phyloP scores from a whole-genome alignment of 2,113 vertebrate genomes.

The Sorex araneus region DNA sequence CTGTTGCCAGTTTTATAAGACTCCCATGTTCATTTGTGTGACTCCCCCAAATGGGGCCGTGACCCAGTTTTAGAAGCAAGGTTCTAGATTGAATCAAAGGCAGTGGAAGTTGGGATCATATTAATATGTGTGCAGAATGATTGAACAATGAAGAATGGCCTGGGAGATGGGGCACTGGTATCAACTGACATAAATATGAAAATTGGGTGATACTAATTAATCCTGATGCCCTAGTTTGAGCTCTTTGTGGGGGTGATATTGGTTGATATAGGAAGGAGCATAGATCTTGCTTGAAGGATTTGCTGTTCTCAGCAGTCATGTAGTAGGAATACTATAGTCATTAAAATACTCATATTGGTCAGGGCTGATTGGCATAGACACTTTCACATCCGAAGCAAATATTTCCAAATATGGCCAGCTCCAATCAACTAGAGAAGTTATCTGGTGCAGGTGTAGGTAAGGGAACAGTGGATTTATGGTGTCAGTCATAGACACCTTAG shows the following conservation, averaged over 20 bases:
- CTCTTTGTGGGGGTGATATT: background rate
- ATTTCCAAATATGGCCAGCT: background rate
- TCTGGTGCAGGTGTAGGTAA: background rate
- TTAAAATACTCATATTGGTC: background rate
- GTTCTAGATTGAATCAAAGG: background rate
- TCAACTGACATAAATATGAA: background rate
- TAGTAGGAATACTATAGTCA: background rate
- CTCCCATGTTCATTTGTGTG: no score
- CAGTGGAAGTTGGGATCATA: background rate
- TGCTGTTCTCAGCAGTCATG: background rate
- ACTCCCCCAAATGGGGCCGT: background rate
- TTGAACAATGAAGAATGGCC: background rate
- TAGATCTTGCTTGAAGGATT: background rate
- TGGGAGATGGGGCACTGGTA: background rate
- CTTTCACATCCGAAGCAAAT: background rate
- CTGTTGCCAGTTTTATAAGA: no score
- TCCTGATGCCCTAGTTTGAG: background rate
- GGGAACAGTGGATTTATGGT: background rate
- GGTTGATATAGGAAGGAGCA: background rate
- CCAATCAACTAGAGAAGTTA: background rate
- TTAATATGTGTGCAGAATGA: background rate
- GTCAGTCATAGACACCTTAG: background rate
- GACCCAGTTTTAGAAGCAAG: background rate
- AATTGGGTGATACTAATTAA: background rate
- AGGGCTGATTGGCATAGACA: background rate